Conservation (phyloP, 2,888 invertebrate genomes). For the Sympetrum striolatum region DNA sequence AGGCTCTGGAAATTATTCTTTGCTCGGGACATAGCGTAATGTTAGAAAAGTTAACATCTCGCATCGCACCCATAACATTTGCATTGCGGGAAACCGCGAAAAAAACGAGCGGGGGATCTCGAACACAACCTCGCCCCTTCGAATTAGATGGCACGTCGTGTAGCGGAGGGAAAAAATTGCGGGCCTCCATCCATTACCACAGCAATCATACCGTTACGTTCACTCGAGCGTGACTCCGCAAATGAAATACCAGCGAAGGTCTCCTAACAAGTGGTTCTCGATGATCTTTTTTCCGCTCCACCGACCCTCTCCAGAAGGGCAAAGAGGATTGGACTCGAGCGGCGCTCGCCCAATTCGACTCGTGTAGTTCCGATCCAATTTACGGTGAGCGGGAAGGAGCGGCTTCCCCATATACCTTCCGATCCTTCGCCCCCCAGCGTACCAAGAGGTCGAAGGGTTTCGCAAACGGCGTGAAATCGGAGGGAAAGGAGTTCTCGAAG, state of each 20-base stretch:
- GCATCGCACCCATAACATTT: neutral
- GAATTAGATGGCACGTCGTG: neutral
- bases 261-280: slow-evolving; percentile 11
- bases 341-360: neutral
- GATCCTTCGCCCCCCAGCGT: neutral
- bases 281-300: neutral
- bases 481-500: neutral
- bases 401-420: neutral
- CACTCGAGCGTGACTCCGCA: slow-evolving; percentile 15
- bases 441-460: neutral
- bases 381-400: neutral
- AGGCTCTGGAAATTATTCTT: neutral
- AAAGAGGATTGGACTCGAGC: neutral
- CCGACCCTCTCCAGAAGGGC: neutral
- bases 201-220: slow-evolving; percentile 14
- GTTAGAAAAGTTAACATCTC: neutral
- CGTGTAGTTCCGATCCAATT: neutral
- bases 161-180: neutral
- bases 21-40: neutral
- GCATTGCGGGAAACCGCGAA: neutral
- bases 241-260: slow-evolving; percentile 25
- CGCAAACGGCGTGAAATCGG: no score
- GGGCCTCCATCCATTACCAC: neutral
- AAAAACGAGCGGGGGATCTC: neutral
- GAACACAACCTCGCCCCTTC: neutral